phyloP scores from a whole-genome alignment of 2,797 vertebrate species.

The Girardinus metallicus region DNA sequence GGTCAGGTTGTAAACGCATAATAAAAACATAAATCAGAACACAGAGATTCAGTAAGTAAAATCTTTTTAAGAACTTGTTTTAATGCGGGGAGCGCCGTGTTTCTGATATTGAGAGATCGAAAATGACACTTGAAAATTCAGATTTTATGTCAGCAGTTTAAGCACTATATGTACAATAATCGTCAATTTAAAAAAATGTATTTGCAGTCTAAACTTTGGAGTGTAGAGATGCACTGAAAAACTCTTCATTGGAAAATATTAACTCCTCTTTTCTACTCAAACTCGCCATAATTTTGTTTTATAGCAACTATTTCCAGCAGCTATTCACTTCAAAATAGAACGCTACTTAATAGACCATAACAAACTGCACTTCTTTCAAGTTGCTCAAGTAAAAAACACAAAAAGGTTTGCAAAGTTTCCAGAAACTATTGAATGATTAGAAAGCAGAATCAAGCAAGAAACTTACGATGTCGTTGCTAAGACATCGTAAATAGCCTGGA shows the following conservation, averaged over 20 bases:
- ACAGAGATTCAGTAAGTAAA: not conserved
- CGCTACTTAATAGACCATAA: not conserved
- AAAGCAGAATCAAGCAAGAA: not conserved
- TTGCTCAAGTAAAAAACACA: not conserved
- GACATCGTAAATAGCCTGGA: not conserved
- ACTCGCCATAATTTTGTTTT: not conserved
- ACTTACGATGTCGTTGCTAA: not conserved
- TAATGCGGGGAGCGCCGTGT: not conserved
- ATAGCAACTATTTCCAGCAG: not conserved
- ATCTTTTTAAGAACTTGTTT: constrained; percentile 8
- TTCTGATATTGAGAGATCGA: not conserved
- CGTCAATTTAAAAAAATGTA: not conserved
- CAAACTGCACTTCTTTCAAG: no score
- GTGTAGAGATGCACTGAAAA: not conserved
- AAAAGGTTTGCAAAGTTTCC: not conserved
- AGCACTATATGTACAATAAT: not conserved
- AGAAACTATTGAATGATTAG: not conserved
- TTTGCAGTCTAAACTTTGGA: not conserved
- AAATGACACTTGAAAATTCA: not conserved
- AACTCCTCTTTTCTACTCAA: not conserved
- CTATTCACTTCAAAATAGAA: not conserved
- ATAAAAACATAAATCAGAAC: constrained; percentile 15
- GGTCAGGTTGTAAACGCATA: constrained; percentile 39
- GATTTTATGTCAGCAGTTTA: not conserved
- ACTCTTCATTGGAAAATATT: not conserved